Conservation (phyloP, 2,797 vertebrate species). For the Tragelaphus eurycerus region DNA sequence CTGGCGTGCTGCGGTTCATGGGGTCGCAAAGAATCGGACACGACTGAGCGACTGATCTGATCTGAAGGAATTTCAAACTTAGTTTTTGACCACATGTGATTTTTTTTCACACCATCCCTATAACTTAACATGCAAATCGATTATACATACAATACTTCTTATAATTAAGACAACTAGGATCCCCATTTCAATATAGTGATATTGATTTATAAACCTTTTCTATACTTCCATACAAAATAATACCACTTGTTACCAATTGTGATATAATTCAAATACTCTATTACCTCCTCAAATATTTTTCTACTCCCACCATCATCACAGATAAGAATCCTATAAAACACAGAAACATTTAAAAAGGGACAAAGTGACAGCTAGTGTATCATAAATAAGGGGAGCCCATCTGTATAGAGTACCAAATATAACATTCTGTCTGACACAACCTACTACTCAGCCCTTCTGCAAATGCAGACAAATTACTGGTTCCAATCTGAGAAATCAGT, state of each 20-base stretch:
- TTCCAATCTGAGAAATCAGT: neutral
- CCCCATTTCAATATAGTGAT: neutral
- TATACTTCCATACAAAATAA: neutral
- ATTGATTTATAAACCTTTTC: neutral
- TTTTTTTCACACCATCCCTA: neutral
- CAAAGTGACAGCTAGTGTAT: slow-evolving; percentile 41
- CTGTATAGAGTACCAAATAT: slow-evolving; percentile 14
- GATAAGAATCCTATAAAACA: neutral
- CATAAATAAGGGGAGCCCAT: slow-evolving; percentile 27
- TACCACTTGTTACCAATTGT: neutral
- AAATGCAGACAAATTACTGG: neutral
- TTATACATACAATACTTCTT: neutral
- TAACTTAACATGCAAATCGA: neutral
- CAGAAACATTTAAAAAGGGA: slow-evolving; percentile 24
- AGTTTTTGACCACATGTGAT: neutral
- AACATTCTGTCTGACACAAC: slow-evolving; percentile 36
- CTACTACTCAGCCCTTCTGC: neutral
- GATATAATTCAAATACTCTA: slow-evolving; percentile 20
- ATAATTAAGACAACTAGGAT: neutral
- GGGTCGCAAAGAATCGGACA: too few relatives aligned
- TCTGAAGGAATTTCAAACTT: neutral
- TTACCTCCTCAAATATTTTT: slow-evolving; percentile 31
- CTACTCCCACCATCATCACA: neutral
- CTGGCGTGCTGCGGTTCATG: too few relatives aligned
- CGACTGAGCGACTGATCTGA: too few relatives aligned